These are phyloP conservation scores for Promerops cafer DNA, from an alignment of 2,113 vertebrate genomes.

Conservation along the genomic window DNA sequence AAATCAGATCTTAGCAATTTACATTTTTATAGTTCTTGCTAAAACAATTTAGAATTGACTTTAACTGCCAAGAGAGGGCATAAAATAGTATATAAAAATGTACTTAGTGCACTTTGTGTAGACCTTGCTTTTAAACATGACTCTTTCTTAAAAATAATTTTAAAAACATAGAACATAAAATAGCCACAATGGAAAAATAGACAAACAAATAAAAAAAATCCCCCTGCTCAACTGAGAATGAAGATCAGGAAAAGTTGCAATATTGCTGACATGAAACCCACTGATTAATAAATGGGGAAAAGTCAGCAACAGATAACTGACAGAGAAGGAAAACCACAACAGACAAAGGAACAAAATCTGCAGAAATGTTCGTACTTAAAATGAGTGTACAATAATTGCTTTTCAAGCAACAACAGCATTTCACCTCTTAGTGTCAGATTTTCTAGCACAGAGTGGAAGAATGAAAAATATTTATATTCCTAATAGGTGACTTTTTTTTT, in stretches of 20 bases:
- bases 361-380: not conserved
- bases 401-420: not conserved
- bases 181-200: not conserved
- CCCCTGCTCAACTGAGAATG: not conserved
- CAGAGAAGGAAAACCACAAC: not conserved
- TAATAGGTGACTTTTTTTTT: not conserved
- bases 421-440: not conserved
- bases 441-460: not conserved
- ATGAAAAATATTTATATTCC: not conserved
- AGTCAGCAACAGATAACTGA: not conserved
- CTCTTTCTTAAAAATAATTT: not conserved
- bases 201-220: not conserved
- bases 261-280: not conserved
- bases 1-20: conserved; percentile 66
- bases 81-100: conserved; percentile 38
- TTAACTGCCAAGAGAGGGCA: conserved; percentile 49
- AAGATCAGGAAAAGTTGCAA: not conserved
- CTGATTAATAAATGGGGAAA: not conserved
- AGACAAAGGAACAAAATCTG: not conserved
- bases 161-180: not conserved
- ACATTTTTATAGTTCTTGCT: conserved; percentile 70
- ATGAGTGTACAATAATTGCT: not conserved
- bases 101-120: not conserved
- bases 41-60: conserved; percentile 62
- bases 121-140: not conserved